Base-by-base conservation (phyloP, 2,888 invertebrate species). In the Trachelus tabidus region DNA sequence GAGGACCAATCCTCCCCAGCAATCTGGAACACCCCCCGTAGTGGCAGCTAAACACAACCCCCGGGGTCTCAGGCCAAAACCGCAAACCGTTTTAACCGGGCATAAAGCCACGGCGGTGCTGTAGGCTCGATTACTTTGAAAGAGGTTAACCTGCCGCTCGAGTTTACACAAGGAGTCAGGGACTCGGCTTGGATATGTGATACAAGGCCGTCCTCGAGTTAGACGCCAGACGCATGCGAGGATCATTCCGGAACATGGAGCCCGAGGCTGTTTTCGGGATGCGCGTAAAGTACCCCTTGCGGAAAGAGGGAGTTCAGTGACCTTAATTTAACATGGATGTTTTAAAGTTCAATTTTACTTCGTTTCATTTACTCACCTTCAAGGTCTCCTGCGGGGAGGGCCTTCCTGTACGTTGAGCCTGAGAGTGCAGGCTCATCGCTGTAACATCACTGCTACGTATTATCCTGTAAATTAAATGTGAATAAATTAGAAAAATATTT, bases 381-480 rank as follows among this genome's bases (percentile, higher is more conserved):
- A 89, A 80, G 83, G 89, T 89, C 85, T 89, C 89, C 85, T 89
- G 89, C 83, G 89, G 89, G 82, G 89, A 87, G 84, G 85, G 88
- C 87, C 88, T 88, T 85, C 88, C 81, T 82, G 87, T 81, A 81
- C 89, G 89, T 76, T 88, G 87, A 77, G 81, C 82, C 82, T 86
- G 86, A 76, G 85, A 83, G 85, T 89, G 89, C 83, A 88, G 86
- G 87, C 88, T 89, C 89, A 89, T 89, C 85, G 87, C 85, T 86
- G 84, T 84, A 84, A 83, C 89, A 89, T 89, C 83, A 84, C 88
- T 85, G 84, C 85, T 73, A 73, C 80, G 34, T 34, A 82, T 76
- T 83, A 83, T 85, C 83, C 89, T 89, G 83, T 56, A 56, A 56
- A 56, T 23, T 23, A 33, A 83, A 83, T 71, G 33, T 77, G 73